Percentiles rank a stretch among this genome's conserved stretches.
Evolutionary conservation across 2,113 vertebrate genomes (phyloP).

Genomic region (Cololabis saira): DNA sequence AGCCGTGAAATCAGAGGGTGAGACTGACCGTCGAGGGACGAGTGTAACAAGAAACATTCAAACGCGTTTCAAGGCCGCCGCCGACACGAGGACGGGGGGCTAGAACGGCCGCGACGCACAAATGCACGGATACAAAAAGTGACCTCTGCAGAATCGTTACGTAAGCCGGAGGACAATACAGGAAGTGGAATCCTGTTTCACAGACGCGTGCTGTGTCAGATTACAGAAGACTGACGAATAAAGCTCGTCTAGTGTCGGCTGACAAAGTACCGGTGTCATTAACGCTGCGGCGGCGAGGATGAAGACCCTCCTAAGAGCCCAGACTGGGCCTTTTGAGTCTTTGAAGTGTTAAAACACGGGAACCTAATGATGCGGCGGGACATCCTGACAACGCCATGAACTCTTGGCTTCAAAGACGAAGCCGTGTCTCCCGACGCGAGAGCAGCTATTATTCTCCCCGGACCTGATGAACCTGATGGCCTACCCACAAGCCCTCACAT

Average conservation of each 20-base stretch:
- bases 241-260: constrained; percentile 22
- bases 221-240: constrained; percentile 43
- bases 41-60: constrained; percentile 50
- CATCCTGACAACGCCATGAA: constrained; percentile 31
- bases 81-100: constrained; percentile 6
- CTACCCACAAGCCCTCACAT: constrained; percentile 35
- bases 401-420: constrained; percentile 51
- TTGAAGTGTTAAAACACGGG: constrained; percentile 34
- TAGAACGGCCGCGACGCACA: background rate
- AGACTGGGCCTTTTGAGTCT: constrained; percentile 43
- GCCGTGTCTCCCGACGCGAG: constrained; percentile 45
- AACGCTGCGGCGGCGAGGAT: constrained; percentile 24
- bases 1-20: constrained; percentile 67
- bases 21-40: constrained; percentile 65
- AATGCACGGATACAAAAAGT: constrained; percentile 40
- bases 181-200: constrained; percentile 56
- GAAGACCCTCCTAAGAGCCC: constrained; percentile 30
- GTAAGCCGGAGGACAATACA: constrained; percentile 50
- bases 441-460: constrained; percentile 52
- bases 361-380: constrained; percentile 43
- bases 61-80: constrained; percentile 9
- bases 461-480: constrained; percentile 63
- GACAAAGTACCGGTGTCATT: constrained; percentile 42
- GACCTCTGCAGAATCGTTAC: constrained; percentile 43
- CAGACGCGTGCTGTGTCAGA: constrained; percentile 38